phyloP scores from a whole-genome alignment of 2,113 vertebrate species.

The Pterocles gutturalis region DNA sequence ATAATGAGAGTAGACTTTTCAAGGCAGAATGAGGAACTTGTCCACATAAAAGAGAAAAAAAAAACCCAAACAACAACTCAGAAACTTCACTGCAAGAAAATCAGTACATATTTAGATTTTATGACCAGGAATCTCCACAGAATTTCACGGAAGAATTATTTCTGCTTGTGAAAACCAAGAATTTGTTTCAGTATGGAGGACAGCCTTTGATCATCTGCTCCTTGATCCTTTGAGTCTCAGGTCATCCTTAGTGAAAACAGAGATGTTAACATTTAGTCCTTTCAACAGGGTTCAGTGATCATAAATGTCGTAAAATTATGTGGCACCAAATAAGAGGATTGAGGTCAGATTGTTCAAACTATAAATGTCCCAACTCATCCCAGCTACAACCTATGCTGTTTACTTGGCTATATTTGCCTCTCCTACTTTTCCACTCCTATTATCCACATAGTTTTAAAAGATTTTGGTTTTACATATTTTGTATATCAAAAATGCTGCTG shows the following conservation, averaged over 20 bases:
- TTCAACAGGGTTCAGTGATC: background rate
- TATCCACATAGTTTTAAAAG: background rate
- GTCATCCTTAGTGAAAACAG: background rate
- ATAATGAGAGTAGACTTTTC: background rate
- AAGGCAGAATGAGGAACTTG: background rate
- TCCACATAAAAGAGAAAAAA: background rate
- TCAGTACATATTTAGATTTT: background rate
- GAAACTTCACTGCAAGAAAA: background rate
- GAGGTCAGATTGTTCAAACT: background rate
- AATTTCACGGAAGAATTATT: background rate
- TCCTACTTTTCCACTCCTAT: background rate
- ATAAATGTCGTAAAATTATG: background rate
- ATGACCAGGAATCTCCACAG: background rate
- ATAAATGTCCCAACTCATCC: background rate
- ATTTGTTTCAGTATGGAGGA: background rate
- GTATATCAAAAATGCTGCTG: background rate
- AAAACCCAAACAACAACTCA: background rate
- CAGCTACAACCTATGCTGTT: background rate
- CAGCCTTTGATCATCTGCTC: background rate
- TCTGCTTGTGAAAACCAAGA: background rate
- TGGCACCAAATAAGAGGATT: background rate
- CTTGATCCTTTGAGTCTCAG: background rate
- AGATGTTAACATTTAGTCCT: background rate
- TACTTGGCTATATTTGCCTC: background rate
- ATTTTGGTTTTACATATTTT: background rate